A percentile compares a stretch with the other conserved stretches of the same genome.
These are phyloP conservation scores for Liasis olivaceus DNA, from an alignment of 2,797 vertebrate genomes.

Conservation along the genomic window DNA sequence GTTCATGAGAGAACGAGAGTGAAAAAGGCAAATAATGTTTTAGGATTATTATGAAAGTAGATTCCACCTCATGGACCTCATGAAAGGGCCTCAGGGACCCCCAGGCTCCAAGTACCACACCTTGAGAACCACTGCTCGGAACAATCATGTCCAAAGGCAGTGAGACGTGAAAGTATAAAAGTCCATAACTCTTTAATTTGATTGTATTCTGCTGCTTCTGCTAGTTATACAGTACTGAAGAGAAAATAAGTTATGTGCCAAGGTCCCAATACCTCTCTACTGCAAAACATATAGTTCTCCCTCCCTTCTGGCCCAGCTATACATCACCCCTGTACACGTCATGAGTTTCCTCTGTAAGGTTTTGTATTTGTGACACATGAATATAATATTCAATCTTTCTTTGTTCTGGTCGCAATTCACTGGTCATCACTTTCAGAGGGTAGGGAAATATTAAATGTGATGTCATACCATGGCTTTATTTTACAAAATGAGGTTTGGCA, in stretches of 20 bases:
- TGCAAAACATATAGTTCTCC: background rate
- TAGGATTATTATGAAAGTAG: background rate
- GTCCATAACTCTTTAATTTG: background rate
- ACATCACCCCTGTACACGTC: background rate
- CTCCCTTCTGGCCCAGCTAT: background rate
- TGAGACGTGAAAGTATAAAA: background rate
- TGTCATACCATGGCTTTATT: background rate
- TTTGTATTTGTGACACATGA: background rate
- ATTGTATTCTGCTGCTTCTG: background rate
- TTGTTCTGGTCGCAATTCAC: background rate
- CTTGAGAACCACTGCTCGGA: background rate
- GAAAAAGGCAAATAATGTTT: background rate
- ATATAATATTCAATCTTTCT: background rate
- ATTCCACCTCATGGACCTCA: background rate
- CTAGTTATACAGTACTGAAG: background rate
- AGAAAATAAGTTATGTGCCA: background rate
- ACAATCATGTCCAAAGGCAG: background rate
- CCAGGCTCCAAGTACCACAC: background rate
- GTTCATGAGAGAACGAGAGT: background rate
- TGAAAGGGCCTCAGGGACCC: background rate
- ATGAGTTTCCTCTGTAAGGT: background rate
- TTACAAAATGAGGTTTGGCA: background rate
- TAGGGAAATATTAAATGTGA: background rate
- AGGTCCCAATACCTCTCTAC: background rate
- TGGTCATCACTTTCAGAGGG: background rate